Evolutionary conservation across 2,113 vertebrate species (phyloP).

Genomic region (Epinephelus lanceolatus): DNA sequence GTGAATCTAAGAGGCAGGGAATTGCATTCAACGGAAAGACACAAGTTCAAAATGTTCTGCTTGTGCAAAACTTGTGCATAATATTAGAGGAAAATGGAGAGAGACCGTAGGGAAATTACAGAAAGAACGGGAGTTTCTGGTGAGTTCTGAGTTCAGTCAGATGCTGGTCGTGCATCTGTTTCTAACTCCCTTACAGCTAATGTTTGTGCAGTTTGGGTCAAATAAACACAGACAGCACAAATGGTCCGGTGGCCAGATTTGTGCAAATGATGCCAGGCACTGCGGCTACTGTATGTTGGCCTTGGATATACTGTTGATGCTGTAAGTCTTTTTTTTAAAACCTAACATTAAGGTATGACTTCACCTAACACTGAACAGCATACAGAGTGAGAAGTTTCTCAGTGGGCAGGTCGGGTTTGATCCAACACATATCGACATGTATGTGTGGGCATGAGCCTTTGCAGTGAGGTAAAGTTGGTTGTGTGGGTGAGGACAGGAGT

Average conservation of each 20-base stretch:
- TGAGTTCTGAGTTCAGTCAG: not conserved
- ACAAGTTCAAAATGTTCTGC: not conserved
- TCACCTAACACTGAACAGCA: slow-evolving; percentile 2
- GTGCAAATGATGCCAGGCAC: not conserved
- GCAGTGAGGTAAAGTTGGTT: slow-evolving; percentile 38
- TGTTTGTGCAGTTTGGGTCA: not conserved
- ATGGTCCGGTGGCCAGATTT: not conserved
- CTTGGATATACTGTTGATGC: not conserved
- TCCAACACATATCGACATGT: slow-evolving; percentile 61
- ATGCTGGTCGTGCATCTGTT: not conserved
- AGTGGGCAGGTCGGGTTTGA: slow-evolving; percentile 47
- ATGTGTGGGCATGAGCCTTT: slow-evolving; percentile 52
- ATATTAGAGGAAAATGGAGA: not conserved
- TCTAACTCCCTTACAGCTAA: not conserved
- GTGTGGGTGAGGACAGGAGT: slow-evolving; percentile 52
- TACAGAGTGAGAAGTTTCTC: slow-evolving; percentile 7
- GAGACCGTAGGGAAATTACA: not conserved
- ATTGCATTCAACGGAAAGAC: not conserved
- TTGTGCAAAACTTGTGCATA: not conserved
- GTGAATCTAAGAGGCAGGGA: not conserved
- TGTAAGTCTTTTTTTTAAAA: not conserved
- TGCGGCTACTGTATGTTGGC: not conserved
- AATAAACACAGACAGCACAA: not conserved
- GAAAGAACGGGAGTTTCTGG: not conserved
- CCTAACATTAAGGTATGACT: not conserved